Conservation (phyloP, 1,140 invertebrate genomes). For the Phymorhynchus buccinoides region DNA sequence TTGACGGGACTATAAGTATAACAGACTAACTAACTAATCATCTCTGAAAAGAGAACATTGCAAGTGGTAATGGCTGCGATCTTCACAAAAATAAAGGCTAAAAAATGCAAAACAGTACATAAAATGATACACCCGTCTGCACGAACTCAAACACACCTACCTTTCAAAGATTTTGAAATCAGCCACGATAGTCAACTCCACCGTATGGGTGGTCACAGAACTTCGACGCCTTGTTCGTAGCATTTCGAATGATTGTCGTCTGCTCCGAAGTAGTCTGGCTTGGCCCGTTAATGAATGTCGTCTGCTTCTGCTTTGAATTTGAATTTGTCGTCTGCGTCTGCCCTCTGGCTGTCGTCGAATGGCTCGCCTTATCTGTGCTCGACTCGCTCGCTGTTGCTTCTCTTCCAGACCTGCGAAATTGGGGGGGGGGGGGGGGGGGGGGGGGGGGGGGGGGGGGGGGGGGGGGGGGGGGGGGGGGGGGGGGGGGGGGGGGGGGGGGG, state of each 20-base stretch:
- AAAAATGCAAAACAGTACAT: too few relatives aligned
- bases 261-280: background rate
- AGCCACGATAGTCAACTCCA: slow-evolving; percentile 29
- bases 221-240: background rate
- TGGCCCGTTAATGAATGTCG: background rate
- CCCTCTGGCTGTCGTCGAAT: background rate
- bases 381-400: background rate
- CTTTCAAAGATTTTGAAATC: slow-evolving; percentile 26
- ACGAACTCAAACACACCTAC: background rate
- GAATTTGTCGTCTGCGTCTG: background rate
- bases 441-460: too few relatives aligned
- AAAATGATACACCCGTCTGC: too few relatives aligned
- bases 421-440: too few relatives aligned
- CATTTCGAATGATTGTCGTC: background rate
- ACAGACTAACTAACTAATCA: too few relatives aligned
- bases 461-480: too few relatives aligned
- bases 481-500: too few relatives aligned
- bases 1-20: too few relatives aligned
- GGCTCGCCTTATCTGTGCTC: background rate
- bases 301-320: background rate
- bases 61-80: too few relatives aligned
- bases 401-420: background rate
- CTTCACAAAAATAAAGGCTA: too few relatives aligned
- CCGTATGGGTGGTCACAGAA: slow-evolving; percentile 2
- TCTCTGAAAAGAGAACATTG: too few relatives aligned